Evolutionary conservation across 1,140 invertebrate genomes (phyloP).

Genomic region (Odontomachus brunneus): DNA sequence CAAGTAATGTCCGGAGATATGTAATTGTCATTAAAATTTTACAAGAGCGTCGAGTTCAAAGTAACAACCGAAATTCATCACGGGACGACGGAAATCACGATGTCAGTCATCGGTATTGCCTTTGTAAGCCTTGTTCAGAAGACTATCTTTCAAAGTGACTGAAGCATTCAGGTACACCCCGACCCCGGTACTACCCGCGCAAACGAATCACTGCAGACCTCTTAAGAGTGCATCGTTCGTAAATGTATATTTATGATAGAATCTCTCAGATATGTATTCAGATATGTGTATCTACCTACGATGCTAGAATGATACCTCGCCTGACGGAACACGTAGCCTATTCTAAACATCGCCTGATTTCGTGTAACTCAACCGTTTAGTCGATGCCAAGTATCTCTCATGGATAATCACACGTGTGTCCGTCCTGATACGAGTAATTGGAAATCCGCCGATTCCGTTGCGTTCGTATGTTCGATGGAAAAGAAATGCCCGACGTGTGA

Average conservation of each 20-base stretch:
- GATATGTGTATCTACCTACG: conserved; percentile 9
- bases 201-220: not conserved
- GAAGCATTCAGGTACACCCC: not conserved
- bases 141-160: not conserved
- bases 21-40: not conserved
- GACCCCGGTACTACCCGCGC: no score
- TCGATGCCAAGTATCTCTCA: not conserved
- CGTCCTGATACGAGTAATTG: not conserved
- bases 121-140: not conserved
- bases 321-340: not conserved
- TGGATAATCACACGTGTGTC: not conserved
- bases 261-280: not conserved
- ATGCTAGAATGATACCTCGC: not conserved
- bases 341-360: not conserved
- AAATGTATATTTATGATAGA: not conserved
- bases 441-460: not conserved
- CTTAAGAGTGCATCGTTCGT: not conserved
- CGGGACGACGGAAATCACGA: not conserved
- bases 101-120: not conserved
- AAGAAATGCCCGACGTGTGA: not conserved
- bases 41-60: not conserved
- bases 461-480: not conserved
- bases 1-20: not conserved
- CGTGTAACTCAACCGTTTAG: not conserved
- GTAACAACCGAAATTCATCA: not conserved